These are phyloP conservation scores for Styela plicata DNA, from an alignment of 23 tunicate genomes.

Conservation along the genomic window DNA sequence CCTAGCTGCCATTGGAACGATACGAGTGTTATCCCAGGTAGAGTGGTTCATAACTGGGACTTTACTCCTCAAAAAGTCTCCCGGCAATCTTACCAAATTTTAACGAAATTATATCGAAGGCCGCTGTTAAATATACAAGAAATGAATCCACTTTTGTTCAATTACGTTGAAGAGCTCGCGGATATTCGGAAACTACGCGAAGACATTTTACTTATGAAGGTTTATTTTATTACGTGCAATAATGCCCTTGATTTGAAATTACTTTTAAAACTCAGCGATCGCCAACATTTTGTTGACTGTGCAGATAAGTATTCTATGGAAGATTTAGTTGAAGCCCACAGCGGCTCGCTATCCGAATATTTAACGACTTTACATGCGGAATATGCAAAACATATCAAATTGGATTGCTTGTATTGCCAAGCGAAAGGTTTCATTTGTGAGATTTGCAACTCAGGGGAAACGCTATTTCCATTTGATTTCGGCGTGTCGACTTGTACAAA, in stretches of 20 bases:
- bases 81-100: constrained; percentile 52
- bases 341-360: constrained; percentile 45
- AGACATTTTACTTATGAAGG: constrained; percentile 81
- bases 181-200: constrained; percentile 80
- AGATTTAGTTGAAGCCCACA: constrained; percentile 49
- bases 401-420: constrained; percentile 76
- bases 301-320: constrained; percentile 75
- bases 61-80: constrained; percentile 57
- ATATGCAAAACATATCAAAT: constrained; percentile 85
- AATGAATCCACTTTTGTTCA: constrained; percentile 70
- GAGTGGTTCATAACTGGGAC: constrained; percentile 89
- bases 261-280: constrained; percentile 48
- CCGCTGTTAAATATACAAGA: constrained; percentile 57
- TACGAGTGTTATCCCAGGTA: constrained; percentile 45
- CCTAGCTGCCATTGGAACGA: constrained; percentile 92
- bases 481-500: constrained; percentile 62
- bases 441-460: constrained; percentile 82
- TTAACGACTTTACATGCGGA: constrained; percentile 50
- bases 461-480: constrained; percentile 81
- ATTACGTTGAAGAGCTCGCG: constrained; percentile 79
- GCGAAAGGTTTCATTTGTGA: constrained; percentile 97
- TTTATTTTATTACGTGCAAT: constrained; percentile 56
- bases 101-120: constrained; percentile 26
- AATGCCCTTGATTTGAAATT: constrained; percentile 48
- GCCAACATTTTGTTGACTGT: constrained; percentile 94